Conservation (phyloP, 2,797 vertebrate species). For the Pangasius djambal region DNA sequence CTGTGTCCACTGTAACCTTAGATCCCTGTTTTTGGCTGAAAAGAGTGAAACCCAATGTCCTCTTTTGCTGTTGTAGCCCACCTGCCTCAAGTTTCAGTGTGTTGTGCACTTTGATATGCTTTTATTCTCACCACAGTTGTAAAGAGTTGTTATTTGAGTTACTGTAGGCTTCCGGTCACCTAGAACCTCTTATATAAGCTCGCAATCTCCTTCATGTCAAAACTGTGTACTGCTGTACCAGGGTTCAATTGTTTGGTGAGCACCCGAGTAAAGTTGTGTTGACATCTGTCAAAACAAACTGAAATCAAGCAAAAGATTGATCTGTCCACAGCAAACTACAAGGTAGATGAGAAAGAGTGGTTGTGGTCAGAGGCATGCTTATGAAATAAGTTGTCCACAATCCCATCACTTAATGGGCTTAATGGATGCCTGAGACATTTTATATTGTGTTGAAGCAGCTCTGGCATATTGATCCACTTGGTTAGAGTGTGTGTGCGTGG, state of each 20-base stretch:
- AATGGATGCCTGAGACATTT: not conserved
- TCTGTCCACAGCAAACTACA: not conserved
- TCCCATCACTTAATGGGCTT: not conserved
- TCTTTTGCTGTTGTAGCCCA: not conserved
- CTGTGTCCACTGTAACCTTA: not conserved
- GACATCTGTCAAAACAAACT: not conserved
- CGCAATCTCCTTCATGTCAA: no score
- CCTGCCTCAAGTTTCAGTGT: not conserved
- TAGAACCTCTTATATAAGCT: not conserved
- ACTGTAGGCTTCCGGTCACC: not conserved
- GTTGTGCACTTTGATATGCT: not conserved
- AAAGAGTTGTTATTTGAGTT: not conserved
- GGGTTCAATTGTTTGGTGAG: not conserved
- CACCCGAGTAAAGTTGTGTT: no score
- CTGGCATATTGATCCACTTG: not conserved
- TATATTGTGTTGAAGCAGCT: not conserved
- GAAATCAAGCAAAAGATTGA: not conserved
- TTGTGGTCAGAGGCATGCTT: not conserved
- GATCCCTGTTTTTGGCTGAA: not conserved
- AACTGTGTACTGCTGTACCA: no score
- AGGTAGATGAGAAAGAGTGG: not conserved
- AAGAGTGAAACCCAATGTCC: not conserved
- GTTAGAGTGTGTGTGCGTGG: not conserved
- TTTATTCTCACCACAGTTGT: not conserved
- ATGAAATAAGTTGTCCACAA: not conserved